Evolutionary conservation across 2,113 vertebrate species (phyloP), one percentile per base, ranked within the genome.

Genomic region (Gambusia holbrooki): DNA sequence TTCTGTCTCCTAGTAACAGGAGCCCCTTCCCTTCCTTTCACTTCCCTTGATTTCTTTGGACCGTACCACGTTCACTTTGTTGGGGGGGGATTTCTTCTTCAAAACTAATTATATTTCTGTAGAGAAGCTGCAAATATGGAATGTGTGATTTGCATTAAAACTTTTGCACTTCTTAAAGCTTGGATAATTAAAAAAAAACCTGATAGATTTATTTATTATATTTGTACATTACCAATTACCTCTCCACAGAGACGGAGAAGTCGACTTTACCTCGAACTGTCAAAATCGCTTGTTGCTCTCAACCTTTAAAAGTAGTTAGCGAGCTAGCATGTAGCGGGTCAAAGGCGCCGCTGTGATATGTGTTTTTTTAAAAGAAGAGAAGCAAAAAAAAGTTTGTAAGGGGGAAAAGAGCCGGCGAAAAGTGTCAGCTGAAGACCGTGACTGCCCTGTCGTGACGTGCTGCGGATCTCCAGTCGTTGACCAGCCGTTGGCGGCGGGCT

Each of bases 261-360:
- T 73, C 67, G 85, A 88, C 88, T 78, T 86, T 84, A 69, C 89
- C 81, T 82, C 84, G 87, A 94, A 92, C 93, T 94, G 94, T 94
- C 93, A 94, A 93, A 94, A 92, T 90, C 89, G 93, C 93, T 94
- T 94, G 94, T 95, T 94, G 94, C 93, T 91, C 91, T 86, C 80
- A 45, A 71, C 69, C 80, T 66, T 89, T 88, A 92, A 92, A 94
- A 95, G 92, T 94, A 93, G 88, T 92, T 88, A 92, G 88, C 89
- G 67, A 87, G 84, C 87, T 89, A 90, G 72, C 86, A 73, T 19
- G 75, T 74, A 69, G 80, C 70, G 62, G 69, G 65, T 58, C 51
- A 22, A 25, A 30, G 74, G 30, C 71, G 4, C 54, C 42, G 73
- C 45, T 17, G 70, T 63, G 25, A 79, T 33, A 80, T 22, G 30